Conservation (phyloP, 2,797 vertebrate genomes). For the Arremon brunneinucha region DNA sequence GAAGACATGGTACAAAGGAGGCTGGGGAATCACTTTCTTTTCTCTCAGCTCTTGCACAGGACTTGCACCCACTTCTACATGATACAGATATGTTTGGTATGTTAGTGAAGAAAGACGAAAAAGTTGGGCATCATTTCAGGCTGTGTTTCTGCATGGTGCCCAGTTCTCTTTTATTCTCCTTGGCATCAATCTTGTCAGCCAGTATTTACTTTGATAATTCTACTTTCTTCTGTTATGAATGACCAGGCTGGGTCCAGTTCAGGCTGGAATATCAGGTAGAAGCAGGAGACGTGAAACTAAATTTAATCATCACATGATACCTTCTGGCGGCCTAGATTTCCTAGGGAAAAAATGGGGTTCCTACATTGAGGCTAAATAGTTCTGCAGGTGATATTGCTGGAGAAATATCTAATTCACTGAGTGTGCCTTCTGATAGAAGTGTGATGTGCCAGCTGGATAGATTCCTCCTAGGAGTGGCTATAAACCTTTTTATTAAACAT, state of each 20-base stretch:
- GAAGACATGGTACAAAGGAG: not conserved
- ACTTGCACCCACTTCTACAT: not conserved
- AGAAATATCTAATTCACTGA: not conserved
- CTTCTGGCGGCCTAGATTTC: not conserved
- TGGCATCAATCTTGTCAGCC: not conserved
- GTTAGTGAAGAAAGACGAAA: not conserved
- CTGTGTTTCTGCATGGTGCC: not conserved
- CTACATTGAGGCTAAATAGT: not conserved
- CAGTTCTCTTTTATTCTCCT: not conserved
- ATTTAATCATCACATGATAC: not conserved
- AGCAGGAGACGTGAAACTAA: not conserved
- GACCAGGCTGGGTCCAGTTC: not conserved
- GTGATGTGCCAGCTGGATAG: slow-evolving; percentile 14
- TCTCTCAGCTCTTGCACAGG: not conserved
- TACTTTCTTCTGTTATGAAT: not conserved
- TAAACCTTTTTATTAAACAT: slow-evolving; percentile 22
- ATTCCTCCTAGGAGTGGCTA: not conserved
- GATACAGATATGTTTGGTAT: not conserved
- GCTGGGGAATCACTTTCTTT: not conserved
- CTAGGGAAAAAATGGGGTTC: not conserved
- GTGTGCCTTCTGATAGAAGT: not conserved
- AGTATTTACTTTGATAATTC: not conserved
- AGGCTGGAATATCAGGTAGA: not conserved
- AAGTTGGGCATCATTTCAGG: not conserved
- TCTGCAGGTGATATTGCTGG: not conserved